Conservation (phyloP, 30 jellyfish, hydroid and myxozoan genomes). For the Aurelia sp. region DNA sequence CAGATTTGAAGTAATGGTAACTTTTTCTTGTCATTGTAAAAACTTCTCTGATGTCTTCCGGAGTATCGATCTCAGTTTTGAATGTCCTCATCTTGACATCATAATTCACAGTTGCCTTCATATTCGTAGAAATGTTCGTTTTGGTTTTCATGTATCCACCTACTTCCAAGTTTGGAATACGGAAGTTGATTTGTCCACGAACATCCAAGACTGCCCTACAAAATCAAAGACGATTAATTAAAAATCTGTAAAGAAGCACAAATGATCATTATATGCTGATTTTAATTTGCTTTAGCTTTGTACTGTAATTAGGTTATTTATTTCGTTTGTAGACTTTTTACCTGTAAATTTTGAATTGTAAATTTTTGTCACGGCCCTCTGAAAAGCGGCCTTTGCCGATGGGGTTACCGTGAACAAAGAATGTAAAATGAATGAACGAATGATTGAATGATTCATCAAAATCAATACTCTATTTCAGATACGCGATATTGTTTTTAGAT, state of each 20-base stretch:
- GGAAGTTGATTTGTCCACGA: conserved; percentile 61
- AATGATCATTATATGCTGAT: too few relatives aligned
- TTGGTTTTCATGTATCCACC: conserved; percentile 64
- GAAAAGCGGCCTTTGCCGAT: too few relatives aligned
- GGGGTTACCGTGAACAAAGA: too few relatives aligned
- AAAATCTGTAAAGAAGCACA: background rate
- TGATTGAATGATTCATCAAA: too few relatives aligned
- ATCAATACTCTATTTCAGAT: too few relatives aligned
- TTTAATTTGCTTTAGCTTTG: too few relatives aligned
- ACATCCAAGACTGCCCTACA: conserved; percentile 65
- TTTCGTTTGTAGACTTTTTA: too few relatives aligned
- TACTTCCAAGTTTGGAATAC: conserved; percentile 57
- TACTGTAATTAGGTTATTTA: too few relatives aligned
- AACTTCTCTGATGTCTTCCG: conserved; percentile 59
- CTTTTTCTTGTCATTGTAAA: conserved; percentile 29
- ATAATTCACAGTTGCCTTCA: conserved; percentile 32
- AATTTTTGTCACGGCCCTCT: too few relatives aligned
- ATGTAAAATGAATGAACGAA: too few relatives aligned
- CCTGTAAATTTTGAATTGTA: too few relatives aligned
- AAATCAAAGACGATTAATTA: background rate
- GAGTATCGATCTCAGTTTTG: conserved; percentile 59
- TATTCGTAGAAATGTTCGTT: conserved; percentile 49
- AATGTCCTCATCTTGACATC: conserved; percentile 48
- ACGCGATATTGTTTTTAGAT: too few relatives aligned
- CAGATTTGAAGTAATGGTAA: conserved; percentile 45